Percentiles rank a stretch among this genome's conserved stretches.
Conservation (phyloP, 35 echinoderm and acorn worm genomes). For the Patiria miniata region DNA sequence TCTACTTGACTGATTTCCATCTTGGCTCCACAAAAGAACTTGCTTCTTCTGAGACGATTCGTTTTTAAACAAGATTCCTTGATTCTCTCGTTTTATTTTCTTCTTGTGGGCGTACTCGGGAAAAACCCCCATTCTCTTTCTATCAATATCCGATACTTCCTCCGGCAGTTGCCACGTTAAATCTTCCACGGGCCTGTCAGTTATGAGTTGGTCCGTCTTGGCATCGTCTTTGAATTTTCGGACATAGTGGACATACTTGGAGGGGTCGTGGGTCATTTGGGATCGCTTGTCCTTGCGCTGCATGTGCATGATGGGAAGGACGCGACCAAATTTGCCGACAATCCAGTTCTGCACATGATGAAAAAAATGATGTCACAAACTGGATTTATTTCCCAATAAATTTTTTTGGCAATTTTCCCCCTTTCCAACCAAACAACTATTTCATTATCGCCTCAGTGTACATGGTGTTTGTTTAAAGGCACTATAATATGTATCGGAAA, state of each 20-base stretch:
- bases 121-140: conserved; percentile 55
- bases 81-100: background rate
- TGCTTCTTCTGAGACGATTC: background rate
- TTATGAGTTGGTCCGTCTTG: background rate
- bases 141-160: background rate
- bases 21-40: background rate
- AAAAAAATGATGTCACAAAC: conserved; percentile 9
- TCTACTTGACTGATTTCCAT: background rate
- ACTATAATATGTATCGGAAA: too few relatives aligned
- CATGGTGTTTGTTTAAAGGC: background rate
- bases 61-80: background rate
- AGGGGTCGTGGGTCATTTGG: conserved; percentile 73
- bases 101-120: background rate
- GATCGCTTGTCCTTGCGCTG: conserved; percentile 79
- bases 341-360: conserved; percentile 73
- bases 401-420: background rate
- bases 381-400: background rate
- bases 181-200: background rate
- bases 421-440: background rate
- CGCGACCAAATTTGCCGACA: conserved; percentile 87
- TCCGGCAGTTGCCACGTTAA: conserved; percentile 54
- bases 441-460: too few relatives aligned
- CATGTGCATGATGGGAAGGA: conserved; percentile 85
- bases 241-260: conserved; percentile 73
- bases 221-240: conserved; percentile 66